phyloP scores from a whole-genome alignment of 2,888 invertebrate genomes.

The Fabriciana adippe region DNA sequence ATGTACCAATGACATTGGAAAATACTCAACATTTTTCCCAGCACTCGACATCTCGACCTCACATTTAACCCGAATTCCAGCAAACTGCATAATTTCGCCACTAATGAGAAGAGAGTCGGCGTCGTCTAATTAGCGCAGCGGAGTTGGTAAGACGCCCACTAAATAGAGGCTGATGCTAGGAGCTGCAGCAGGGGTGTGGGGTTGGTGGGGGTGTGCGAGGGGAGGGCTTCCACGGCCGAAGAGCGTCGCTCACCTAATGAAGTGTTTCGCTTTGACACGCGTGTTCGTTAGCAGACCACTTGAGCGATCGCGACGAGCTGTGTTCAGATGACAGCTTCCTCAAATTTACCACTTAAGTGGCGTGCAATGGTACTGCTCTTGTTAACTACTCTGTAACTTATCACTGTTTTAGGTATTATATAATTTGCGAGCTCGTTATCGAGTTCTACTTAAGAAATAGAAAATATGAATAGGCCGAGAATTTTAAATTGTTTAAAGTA shows the following conservation, averaged over 20 bases:
- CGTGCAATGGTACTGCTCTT: slow-evolving; percentile 68
- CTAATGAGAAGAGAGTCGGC: slow-evolving; percentile 78
- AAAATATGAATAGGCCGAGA: background rate
- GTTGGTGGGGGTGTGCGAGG: slow-evolving; percentile 47
- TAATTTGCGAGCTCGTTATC: slow-evolving; percentile 27
- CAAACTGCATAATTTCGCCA: slow-evolving; percentile 80
- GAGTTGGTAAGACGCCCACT: slow-evolving; percentile 76
- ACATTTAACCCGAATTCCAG: slow-evolving; percentile 76
- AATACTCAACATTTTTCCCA: slow-evolving; percentile 58
- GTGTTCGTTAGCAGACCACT: slow-evolving; percentile 81
- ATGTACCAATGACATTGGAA: slow-evolving; percentile 43
- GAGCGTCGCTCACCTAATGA: slow-evolving; percentile 78
- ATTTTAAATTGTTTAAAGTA: background rate
- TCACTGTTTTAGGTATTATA: slow-evolving; percentile 45
- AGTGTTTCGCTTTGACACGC: slow-evolving; percentile 82
- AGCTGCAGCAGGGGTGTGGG: slow-evolving; percentile 41
- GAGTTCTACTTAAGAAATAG: slow-evolving; percentile 2
- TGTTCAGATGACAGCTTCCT: slow-evolving; percentile 78
- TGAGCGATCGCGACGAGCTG: slow-evolving; percentile 67
- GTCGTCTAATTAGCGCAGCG: slow-evolving; percentile 78
- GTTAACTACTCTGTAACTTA: slow-evolving; percentile 66
- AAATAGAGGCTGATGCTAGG: slow-evolving; percentile 57
- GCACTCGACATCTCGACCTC: slow-evolving; percentile 63
- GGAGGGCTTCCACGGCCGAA: slow-evolving; percentile 47
- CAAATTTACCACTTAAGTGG: slow-evolving; percentile 79